Evolutionary conservation across 1,140 invertebrate genomes (phyloP).

Genomic region (Varroa destructor): DNA sequence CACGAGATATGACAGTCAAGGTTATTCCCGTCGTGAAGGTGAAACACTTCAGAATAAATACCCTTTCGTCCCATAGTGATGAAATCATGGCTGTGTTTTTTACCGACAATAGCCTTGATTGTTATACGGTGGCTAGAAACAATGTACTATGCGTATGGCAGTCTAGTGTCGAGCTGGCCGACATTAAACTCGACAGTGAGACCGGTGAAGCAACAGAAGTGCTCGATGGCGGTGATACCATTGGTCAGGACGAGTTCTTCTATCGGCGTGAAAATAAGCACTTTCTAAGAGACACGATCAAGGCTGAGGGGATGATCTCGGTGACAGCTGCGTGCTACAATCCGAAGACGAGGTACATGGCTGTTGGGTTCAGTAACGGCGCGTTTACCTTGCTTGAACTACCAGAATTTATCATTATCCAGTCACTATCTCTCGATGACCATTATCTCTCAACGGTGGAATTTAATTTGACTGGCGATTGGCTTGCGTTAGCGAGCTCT

Average conservation of each 20-base stretch:
- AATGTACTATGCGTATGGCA: conserved; percentile 72
- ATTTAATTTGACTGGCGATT: conserved; percentile 76
- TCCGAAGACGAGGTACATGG: conserved; percentile 57
- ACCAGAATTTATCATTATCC: conserved; percentile 78
- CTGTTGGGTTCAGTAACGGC: conserved; percentile 65
- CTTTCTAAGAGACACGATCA: conserved; percentile 55
- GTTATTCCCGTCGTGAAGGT: conserved; percentile 61
- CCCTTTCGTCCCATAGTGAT: conserved; percentile 66
- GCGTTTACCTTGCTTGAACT: conserved; percentile 80
- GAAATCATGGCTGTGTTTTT: conserved; percentile 70
- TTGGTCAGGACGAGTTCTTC: conserved; percentile 43
- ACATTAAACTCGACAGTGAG: conserved; percentile 45
- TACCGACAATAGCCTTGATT: conserved; percentile 65
- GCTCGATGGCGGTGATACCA: conserved; percentile 37
- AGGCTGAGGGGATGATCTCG: conserved; percentile 45
- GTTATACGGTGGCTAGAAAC: conserved; percentile 46
- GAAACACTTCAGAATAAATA: conserved; percentile 48
- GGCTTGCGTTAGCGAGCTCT: conserved; percentile 74
- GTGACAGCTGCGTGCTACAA: conserved; percentile 69
- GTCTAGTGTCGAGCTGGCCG: conserved; percentile 55
- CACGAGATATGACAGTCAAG: conserved; percentile 68
- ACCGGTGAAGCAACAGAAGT: conserved; percentile 32
- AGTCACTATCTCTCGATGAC: conserved; percentile 60
- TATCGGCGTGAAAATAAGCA: conserved; percentile 56
- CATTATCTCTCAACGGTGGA: conserved; percentile 62